These are phyloP conservation scores for Pteronotus mesoamericanus DNA, from an alignment of 2,797 vertebrate genomes.

Conservation along the genomic window DNA sequence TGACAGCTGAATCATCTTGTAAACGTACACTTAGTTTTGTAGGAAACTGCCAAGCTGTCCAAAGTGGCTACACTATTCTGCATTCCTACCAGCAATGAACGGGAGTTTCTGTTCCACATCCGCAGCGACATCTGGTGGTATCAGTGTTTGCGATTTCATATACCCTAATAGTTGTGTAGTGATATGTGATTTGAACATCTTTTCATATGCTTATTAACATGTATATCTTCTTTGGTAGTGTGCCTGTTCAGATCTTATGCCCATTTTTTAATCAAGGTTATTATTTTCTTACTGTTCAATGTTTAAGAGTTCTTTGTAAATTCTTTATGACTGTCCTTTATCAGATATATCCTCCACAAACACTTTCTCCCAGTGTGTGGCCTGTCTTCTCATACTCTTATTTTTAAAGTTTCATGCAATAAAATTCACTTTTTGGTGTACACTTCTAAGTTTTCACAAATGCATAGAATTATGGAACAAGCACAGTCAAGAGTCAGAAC, in stretches of 20 bases:
- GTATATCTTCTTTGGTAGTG: neutral
- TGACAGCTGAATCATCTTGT: neutral
- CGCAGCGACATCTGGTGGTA: neutral
- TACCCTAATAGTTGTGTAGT: neutral
- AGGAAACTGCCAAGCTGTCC: neutral
- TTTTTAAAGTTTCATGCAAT: neutral
- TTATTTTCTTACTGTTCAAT: neutral
- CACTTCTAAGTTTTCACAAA: neutral
- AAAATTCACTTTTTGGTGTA: neutral
- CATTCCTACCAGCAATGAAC: neutral
- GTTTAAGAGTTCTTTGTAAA: neutral
- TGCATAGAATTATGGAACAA: neutral
- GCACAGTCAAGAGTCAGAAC: neutral
- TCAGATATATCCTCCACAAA: neutral
- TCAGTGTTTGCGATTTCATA: neutral
- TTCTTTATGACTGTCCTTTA: neutral
- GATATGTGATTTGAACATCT: neutral
- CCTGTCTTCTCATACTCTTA: neutral
- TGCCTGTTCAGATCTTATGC: neutral
- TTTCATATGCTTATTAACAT: neutral
- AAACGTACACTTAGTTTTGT: neutral
- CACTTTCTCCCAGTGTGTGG: neutral
- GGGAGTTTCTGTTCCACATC: neutral
- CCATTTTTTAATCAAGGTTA: neutral
- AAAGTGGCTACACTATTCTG: neutral